phyloP scores from a whole-genome alignment of 92 coral and sea anemone species.

The Bergia sp. region DNA sequence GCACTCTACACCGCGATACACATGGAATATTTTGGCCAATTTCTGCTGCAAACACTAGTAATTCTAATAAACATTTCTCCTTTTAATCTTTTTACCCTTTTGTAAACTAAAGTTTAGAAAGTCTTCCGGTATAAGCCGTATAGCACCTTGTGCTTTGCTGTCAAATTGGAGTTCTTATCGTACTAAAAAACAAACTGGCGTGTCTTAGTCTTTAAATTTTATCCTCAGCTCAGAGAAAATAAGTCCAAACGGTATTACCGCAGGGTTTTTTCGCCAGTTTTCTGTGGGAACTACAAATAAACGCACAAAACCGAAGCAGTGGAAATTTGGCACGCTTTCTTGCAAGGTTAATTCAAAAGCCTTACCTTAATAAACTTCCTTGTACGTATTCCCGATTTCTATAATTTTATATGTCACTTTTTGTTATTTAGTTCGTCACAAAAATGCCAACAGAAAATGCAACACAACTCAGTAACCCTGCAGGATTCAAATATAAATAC shows the following conservation, averaged over 20 bases:
- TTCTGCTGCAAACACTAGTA: conserved; percentile 7
- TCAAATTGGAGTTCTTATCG: neutral
- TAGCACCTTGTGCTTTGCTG: conserved; percentile 7
- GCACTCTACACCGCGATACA: neutral
- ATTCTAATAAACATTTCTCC: neutral
- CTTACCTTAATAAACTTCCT: neutral
- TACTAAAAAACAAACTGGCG: neutral
- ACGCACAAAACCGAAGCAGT: neutral
- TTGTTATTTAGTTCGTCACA: neutral
- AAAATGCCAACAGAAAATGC: neutral
- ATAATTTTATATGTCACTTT: neutral
- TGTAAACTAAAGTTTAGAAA: neutral
- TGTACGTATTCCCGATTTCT: neutral
- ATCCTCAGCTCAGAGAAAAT: neutral
- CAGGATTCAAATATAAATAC: neutral
- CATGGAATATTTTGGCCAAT: neutral
- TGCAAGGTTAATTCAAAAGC: neutral
- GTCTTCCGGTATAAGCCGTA: neutral
- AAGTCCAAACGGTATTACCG: neutral
- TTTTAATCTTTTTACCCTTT: neutral
- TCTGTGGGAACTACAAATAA: neutral
- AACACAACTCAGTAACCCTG: neutral
- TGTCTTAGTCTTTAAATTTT: neutral
- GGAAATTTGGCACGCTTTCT: neutral
- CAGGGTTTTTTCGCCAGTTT: neutral